A percentile compares a stretch with the other conserved stretches of the same genome.
These are phyloP conservation scores for Cyclina sinensis DNA, from an alignment of 1,140 invertebrate genomes.

Conservation along the genomic window DNA sequence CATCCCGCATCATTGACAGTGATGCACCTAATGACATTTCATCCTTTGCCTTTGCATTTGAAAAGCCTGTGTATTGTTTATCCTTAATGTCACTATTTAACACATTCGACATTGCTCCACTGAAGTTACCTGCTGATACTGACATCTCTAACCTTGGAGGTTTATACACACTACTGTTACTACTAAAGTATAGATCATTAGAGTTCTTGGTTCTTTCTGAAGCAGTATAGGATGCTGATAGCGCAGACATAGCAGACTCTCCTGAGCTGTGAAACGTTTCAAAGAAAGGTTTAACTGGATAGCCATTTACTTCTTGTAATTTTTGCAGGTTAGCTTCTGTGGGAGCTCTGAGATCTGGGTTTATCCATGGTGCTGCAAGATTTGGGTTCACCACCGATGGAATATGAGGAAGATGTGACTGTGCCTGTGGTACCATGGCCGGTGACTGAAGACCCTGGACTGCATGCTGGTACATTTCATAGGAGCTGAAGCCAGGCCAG, in stretches of 20 bases:
- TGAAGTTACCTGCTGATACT: neutral
- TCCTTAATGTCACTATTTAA: neutral
- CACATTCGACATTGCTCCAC: neutral
- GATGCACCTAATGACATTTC: neutral
- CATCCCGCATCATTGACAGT: neutral
- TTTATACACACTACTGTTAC: neutral
- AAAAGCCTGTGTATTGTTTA: no score
- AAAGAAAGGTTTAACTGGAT: neutral
- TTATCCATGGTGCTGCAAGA: neutral
- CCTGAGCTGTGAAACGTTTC: neutral
- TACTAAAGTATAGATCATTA: neutral
- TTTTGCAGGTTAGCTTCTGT: slow-evolving; percentile 38
- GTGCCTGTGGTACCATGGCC: neutral
- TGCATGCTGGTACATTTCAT: slow-evolving; percentile 42
- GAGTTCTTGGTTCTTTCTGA: neutral
- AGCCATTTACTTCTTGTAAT: slow-evolving; percentile 20
- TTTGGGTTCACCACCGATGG: neutral
- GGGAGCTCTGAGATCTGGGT: neutral
- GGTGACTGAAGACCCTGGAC: slow-evolving; percentile 4
- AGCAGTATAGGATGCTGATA: neutral
- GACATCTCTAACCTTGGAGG: neutral
- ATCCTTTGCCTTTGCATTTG: no score
- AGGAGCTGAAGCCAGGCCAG: slow-evolving; percentile 13
- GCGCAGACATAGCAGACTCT: neutral
- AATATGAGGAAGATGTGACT: neutral